Percentiles rank a stretch among this genome's conserved stretches.
Evolutionary conservation across 2,888 invertebrate genomes (phyloP).

Genomic region (Therioaphis trifolii): DNA sequence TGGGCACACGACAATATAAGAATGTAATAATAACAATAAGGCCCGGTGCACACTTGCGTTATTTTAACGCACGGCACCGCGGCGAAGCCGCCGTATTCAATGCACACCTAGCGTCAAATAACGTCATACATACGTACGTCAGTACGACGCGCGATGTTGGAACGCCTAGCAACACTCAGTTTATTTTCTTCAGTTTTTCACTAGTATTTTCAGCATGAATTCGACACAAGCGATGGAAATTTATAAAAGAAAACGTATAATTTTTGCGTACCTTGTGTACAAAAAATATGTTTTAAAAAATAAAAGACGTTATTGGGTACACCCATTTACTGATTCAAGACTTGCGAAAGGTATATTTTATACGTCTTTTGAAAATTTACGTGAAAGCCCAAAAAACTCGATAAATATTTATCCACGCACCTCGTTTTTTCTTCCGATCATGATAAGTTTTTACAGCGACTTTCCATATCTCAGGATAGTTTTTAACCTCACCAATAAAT

Average conservation of each 20-base stretch:
- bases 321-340: not conserved
- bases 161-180: not conserved
- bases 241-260: not conserved
- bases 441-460: conserved; percentile 11
- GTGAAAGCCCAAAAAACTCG: not conserved
- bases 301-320: conserved; percentile 32
- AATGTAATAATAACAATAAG: no score
- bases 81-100: conserved; percentile 3
- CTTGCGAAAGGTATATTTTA: conserved; percentile 23
- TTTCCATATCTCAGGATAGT: conserved; percentile 41
- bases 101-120: conserved; percentile 10
- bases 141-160: not conserved
- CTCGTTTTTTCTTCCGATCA: conserved; percentile 36
- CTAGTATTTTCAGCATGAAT: not conserved
- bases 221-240: conserved; percentile 1
- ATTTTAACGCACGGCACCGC: conserved; percentile 12
- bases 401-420: conserved; percentile 26
- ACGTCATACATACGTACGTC: not conserved
- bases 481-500: conserved; percentile 32
- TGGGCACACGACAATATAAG: no score
- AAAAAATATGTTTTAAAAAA: not conserved
- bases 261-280: conserved; percentile 10
- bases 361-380: not conserved
- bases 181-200: conserved; percentile 7
- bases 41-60: conserved; percentile 22